Conservation (phyloP, 1,140 invertebrate species). For the Agrilus planipennis region DNA sequence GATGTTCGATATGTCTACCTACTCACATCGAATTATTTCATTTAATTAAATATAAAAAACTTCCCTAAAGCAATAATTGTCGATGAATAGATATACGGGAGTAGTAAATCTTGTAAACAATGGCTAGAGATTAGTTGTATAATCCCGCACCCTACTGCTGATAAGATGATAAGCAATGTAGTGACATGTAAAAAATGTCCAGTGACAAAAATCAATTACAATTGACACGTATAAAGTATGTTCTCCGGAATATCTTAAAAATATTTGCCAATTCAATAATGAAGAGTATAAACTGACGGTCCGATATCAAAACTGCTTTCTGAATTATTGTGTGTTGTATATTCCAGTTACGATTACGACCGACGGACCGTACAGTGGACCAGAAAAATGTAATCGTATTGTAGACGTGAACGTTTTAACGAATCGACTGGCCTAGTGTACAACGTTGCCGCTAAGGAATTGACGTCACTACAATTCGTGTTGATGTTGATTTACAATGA, state of each 20-base stretch:
- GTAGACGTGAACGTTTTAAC: neutral
- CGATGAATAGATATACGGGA: too few species aligned
- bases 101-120: too few species aligned
- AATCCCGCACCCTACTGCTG: too few species aligned
- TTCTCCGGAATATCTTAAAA: neutral
- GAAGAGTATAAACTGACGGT: neutral
- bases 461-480: conserved; percentile 28
- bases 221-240: neutral
- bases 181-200: too few species aligned
- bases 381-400: neutral
- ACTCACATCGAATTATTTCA: too few species aligned
- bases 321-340: conserved; percentile 9
- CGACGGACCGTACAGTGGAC: conserved; percentile 2
- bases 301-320: conserved; percentile 10
- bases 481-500: conserved; percentile 31
- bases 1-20: too few species aligned
- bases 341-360: conserved; percentile 4
- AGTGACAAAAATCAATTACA: too few species aligned
- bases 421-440: conserved; percentile 9
- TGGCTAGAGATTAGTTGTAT: too few species aligned
- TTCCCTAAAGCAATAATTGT: too few species aligned
- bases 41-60: too few species aligned
- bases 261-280: neutral
- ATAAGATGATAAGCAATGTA: too few species aligned
- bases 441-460: conserved; percentile 17